Base-by-base conservation (phyloP, 2,797 vertebrate species). In the Leuciscus waleckii region DNA sequence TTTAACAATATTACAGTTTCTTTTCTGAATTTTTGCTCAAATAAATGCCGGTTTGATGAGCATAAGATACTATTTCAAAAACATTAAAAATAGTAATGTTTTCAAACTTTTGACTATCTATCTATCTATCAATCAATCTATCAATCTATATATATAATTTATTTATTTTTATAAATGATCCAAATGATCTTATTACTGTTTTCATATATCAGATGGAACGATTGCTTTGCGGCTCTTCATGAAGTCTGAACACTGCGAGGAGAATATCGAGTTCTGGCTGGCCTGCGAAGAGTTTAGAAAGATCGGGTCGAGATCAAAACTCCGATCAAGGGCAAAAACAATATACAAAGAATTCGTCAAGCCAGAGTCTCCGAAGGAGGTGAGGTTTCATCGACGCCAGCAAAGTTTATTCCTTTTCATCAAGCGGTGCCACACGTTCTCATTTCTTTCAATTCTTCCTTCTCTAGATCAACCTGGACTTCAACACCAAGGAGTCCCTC, bases 211-310 rank as follows among this genome's bases (percentile, higher is more conserved):
- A 99, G 98, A 97, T 91, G 97, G 98, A 37, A 95, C 96, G 90
- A 92, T 94, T 29, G 96, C 95, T 70, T 98, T 99, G 82, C 93
- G 89, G 37, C 91, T 97, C 86, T 99, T 98, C 92, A 88, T 98
- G 90, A 98, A 97, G 91, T 97, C 97, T 0, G 98, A 99, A 92
- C 98, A 96, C 93, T 97, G 97, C 1, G 97, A 99, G 85, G 98
- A 99, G 93, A 99, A 99, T 91, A 95, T 99, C 0, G 97, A 99
- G 91, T 99, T 99, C 92, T 99, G 98, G 98, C 89, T 95, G n/a
- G 97, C 96, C 17, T 99, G 98, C 32, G 97, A 99, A 87, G 96
- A 99, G 71, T 97, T 96, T 90, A 95, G 94, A 90, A 95, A 93
- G 89, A 95, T 95, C 0, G 96, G 94, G 5, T 96, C 96, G 0